phyloP scores from a whole-genome alignment of 1,140 invertebrate genomes.

The Cydia pomonella region DNA sequence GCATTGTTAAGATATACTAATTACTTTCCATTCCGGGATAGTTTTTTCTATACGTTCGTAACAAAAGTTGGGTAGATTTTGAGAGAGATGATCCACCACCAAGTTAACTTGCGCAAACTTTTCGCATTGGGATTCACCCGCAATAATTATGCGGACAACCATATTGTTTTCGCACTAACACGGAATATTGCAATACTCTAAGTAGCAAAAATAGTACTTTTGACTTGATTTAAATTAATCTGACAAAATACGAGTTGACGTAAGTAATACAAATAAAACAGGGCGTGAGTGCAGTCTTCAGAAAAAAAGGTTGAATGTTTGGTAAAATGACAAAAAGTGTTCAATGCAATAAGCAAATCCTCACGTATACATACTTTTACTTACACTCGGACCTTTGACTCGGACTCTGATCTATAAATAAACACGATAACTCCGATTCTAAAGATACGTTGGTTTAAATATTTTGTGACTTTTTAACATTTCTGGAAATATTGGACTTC shows the following conservation, averaged over 20 bases:
- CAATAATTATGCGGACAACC: conserved; percentile 66
- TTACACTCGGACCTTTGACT: no score
- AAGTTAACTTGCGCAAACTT: conserved; percentile 66
- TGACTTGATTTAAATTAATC: background rate
- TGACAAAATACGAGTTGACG: background rate
- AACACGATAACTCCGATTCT: no score
- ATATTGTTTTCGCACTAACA: conserved; percentile 39
- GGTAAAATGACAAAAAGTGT: no score
- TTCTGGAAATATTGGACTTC: no score
- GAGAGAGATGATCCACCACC: conserved; percentile 66
- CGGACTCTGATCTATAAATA: no score
- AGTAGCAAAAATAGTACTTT: background rate
- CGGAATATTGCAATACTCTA: background rate
- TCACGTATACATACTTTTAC: no score
- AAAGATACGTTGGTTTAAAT: no score
- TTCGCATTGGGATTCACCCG: conserved; percentile 69
- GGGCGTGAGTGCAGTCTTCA: no score
- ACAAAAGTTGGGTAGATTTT: conserved; percentile 70
- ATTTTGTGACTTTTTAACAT: no score
- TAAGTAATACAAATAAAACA: no score
- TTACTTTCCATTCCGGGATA: conserved; percentile 72
- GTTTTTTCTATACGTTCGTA: conserved; percentile 66
- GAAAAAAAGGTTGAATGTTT: no score
- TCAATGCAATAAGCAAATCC: no score
- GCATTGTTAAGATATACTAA: background rate